phyloP scores from a whole-genome alignment of 2,113 vertebrate species.

The Mandrillus leucophaeus region DNA sequence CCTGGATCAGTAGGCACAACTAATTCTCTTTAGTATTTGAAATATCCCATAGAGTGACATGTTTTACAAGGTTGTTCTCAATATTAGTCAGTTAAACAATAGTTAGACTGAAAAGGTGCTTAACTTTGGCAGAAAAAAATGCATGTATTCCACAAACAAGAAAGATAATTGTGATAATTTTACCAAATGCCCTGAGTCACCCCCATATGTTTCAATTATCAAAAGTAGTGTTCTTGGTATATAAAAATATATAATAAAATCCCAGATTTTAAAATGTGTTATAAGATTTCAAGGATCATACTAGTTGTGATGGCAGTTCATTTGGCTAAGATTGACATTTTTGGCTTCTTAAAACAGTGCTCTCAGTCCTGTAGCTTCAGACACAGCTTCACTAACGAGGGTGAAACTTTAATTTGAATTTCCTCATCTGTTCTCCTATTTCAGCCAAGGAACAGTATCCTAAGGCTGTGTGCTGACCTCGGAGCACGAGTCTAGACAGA shows the following conservation, averaged over 20 bases:
- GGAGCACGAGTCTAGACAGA: conserved; percentile 74
- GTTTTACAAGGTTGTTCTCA: neutral
- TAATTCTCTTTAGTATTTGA: neutral
- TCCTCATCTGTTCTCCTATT: conserved; percentile 59
- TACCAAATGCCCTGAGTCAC: neutral
- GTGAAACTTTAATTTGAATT: conserved; percentile 48
- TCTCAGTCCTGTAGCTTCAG: neutral
- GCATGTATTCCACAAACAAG: neutral
- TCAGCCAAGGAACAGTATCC: conserved; percentile 4
- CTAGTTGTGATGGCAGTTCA: neutral
- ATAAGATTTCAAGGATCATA: neutral
- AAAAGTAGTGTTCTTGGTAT: neutral
- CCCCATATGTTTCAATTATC: neutral
- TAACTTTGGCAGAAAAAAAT: neutral
- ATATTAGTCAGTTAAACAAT: neutral
- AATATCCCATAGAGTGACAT: neutral
- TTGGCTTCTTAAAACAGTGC: neutral
- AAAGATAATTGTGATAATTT: neutral
- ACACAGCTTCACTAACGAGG: neutral
- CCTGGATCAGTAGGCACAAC: neutral
- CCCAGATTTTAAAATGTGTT: conserved; percentile 3
- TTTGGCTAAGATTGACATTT: neutral
- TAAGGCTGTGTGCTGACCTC: conserved; percentile 49
- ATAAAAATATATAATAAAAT: neutral
- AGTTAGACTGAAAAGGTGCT: neutral